Base-by-base conservation (phyloP, 2,797 vertebrate species). In the Sylvilagus floridanus region DNA sequence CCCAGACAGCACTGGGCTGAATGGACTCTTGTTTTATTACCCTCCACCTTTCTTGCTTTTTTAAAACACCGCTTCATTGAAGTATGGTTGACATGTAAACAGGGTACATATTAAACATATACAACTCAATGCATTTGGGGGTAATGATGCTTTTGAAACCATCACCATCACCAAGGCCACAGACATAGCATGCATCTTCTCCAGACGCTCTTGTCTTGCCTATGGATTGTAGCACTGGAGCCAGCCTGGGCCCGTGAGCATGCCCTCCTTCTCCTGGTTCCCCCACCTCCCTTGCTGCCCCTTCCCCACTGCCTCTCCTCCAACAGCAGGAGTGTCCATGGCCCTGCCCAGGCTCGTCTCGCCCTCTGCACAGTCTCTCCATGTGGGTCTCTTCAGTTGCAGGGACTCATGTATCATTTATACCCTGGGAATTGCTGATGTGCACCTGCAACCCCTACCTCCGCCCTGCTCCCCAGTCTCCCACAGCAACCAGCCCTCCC, bases 11-110 rank as follows among this genome's bases (percentile, higher is more conserved):
- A 26, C 28, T 32, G 32, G 35, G n/a, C 21, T 71, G 32, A 78
- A 17, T 12, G 19, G 35, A 86, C 57, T 52, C 52, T 77, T 72
- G 42, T 50, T 94, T 93, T 81, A 90, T 72, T 73, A 68, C 63
- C 50, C 7, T 82, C 32, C 17, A 21, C 47, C 47, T 85, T 81
- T 54, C 54, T 30, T 47, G 32, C 37, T 7, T 68, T 62, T 69
- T 60, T 8, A 32, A 47, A 77, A 50, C n/a, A 22, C 69, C 11
- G 60, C 32, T 77, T 79, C 28, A 62, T 42, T 69, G 37, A 69
- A 19, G n/a, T 68, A 60, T 17, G n/a, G 12, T 5, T 22, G 22
- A 24, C 42, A 35, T 32, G 52, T 54, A 60, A 84, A 78, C 71
- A 19, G n/a, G 7, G 16, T 35, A 71, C 22, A 65, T 19, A 88